These are phyloP conservation scores for Epinotia demarniana DNA, from an alignment of 2,888 invertebrate species.

Conservation along the genomic window DNA sequence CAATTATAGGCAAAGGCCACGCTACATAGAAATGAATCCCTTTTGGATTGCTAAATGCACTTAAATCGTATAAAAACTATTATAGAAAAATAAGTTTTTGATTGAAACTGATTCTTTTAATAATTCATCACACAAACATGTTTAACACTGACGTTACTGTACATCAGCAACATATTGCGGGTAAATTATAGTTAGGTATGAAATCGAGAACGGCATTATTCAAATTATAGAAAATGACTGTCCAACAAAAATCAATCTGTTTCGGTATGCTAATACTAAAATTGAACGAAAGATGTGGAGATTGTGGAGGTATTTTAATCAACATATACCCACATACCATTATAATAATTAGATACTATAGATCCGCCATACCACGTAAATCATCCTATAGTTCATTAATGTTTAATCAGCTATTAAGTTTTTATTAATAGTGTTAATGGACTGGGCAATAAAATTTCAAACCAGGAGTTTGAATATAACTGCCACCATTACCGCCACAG, in stretches of 20 bases:
- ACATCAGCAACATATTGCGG: background rate
- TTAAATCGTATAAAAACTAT: background rate
- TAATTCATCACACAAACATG: background rate
- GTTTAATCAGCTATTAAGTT: constrained; percentile 42
- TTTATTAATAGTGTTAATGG: constrained; percentile 44
- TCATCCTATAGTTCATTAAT: constrained; percentile 39
- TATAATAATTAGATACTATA: constrained; percentile 35
- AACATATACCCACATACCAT: constrained; percentile 36
- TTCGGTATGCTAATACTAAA: constrained; percentile 37
- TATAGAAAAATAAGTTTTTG: background rate
- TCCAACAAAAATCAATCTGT: constrained; percentile 26
- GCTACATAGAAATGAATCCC: background rate
- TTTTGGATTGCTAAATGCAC: background rate
- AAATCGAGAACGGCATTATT: constrained; percentile 30
- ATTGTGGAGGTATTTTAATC: constrained; percentile 32
- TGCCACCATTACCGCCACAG: constrained; percentile 4
- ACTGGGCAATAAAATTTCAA: constrained; percentile 26
- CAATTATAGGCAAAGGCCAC: background rate
- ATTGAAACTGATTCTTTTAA: background rate
- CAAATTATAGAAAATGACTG: constrained; percentile 13
- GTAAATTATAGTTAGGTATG: background rate
- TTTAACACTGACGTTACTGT: constrained; percentile 4
- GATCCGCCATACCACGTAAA: constrained; percentile 30
- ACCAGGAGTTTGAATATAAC: constrained; percentile 24
- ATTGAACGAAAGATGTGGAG: constrained; percentile 16